Evolutionary conservation across 2,113 vertebrate genomes (phyloP).

Genomic region (Egretta garzetta): DNA sequence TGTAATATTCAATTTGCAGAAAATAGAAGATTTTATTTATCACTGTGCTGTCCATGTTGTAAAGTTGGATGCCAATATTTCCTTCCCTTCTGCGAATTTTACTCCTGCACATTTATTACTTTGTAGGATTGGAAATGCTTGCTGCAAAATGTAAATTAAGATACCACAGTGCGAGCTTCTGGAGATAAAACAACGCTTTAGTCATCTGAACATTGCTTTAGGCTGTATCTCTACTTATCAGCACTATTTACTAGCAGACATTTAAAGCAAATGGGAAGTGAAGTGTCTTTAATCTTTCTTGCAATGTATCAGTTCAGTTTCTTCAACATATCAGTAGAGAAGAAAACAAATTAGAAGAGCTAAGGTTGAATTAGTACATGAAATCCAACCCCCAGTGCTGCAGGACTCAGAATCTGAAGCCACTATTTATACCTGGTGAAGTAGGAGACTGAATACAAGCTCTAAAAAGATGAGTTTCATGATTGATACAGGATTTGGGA

Average conservation of each 20-base stretch:
- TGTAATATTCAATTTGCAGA: constrained; percentile 12
- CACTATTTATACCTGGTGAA: background rate
- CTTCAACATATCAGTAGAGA: background rate
- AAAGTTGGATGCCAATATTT: constrained; percentile 11
- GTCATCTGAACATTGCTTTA: background rate
- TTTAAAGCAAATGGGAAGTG: constrained; percentile 17
- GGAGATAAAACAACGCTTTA: background rate
- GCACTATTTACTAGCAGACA: background rate
- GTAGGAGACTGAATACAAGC: background rate
- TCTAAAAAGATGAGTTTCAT: background rate
- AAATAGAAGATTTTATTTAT: constrained; percentile 29
- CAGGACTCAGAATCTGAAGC: background rate
- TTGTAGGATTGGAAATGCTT: background rate
- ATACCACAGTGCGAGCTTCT: background rate
- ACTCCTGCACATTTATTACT: constrained; percentile 15
- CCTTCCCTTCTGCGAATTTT: constrained; percentile 24
- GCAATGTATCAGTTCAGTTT: background rate
- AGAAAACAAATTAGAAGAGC: background rate
- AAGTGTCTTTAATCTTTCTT: constrained; percentile 27
- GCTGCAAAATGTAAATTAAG: constrained; percentile 56
- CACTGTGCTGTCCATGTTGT: background rate
- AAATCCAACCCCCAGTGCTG: background rate
- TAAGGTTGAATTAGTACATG: background rate
- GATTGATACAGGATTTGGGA: background rate
- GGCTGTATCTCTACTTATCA: background rate